A percentile compares a stretch with the other conserved stretches of the same genome.
These are phyloP conservation scores for Bombus pascuorum DNA, from an alignment of 1,140 invertebrate species.

Conservation along the genomic window DNA sequence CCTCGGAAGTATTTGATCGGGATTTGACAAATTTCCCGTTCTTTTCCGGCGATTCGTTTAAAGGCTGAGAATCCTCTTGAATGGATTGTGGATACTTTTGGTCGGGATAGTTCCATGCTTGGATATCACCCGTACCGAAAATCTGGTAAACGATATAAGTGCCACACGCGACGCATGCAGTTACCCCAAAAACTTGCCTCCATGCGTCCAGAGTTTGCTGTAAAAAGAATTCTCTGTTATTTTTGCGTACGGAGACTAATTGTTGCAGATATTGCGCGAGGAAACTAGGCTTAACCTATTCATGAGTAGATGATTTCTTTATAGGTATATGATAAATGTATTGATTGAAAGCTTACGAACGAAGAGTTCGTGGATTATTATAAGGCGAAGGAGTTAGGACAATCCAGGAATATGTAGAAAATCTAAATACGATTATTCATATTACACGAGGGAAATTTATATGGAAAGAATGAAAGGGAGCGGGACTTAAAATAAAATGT, in stretches of 20 bases:
- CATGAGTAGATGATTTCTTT: not conserved
- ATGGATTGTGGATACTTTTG: conserved; percentile 76
- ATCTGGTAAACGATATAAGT: conserved; percentile 89
- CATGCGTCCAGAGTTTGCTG: conserved; percentile 87
- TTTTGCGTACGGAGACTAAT: not conserved
- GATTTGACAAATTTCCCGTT: conserved; percentile 68
- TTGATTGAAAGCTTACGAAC: not conserved
- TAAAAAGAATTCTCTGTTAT: conserved; percentile 56
- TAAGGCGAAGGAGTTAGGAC: too few relatives aligned
- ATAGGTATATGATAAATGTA: not conserved
- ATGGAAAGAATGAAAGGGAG: not conserved
- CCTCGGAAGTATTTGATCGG: conserved; percentile 35
- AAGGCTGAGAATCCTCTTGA: conserved; percentile 75
- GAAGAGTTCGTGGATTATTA: not conserved
- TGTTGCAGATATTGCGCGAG: not conserved
- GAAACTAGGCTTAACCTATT: not conserved
- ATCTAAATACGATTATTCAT: not conserved
- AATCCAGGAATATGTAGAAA: too few relatives aligned
- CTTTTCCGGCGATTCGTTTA: conserved; percentile 74
- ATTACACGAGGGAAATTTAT: not conserved
- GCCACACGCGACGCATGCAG: conserved; percentile 85
- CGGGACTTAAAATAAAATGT: not conserved
- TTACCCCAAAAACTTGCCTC: conserved; percentile 88
- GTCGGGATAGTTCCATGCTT: conserved; percentile 85
- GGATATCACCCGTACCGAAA: conserved; percentile 86